These are phyloP conservation scores for Cydia fagiglandana DNA, from an alignment of 1,140 invertebrate species.

Conservation along the genomic window DNA sequence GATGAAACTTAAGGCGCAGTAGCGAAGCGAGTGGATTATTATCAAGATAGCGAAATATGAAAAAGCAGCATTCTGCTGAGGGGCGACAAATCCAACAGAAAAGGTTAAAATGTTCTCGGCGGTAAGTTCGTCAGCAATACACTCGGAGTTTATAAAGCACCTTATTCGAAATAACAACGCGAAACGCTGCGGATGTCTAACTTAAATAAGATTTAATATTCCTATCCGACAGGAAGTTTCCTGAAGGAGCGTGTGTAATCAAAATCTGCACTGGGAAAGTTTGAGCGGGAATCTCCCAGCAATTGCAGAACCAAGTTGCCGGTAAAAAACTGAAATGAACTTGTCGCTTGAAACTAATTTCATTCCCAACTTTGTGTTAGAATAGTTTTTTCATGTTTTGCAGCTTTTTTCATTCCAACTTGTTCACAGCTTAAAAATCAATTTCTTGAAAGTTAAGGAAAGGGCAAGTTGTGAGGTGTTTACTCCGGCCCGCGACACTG, in stretches of 20 bases:
- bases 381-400: conserved; percentile 70
- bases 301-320: conserved; percentile 65
- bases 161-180: conserved; percentile 73
- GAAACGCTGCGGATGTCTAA: conserved; percentile 70
- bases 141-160: conserved; percentile 66
- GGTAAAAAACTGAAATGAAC: conserved; percentile 76
- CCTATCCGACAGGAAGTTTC: conserved; percentile 71
- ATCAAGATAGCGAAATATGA: conserved; percentile 43
- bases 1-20: conserved; percentile 42
- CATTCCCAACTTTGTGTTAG: conserved; percentile 73
- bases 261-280: conserved; percentile 75
- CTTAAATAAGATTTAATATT: conserved; percentile 79
- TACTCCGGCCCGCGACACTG: conserved; percentile 51
- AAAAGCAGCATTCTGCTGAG: conserved; percentile 47
- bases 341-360: conserved; percentile 78
- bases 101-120: conserved; percentile 55
- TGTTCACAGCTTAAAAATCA: conserved; percentile 74
- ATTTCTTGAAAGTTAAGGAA: conserved; percentile 64
- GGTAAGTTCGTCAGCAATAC: conserved; percentile 47
- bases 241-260: conserved; percentile 76
- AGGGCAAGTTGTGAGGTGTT: conserved; percentile 67
- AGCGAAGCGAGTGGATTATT: conserved; percentile 40
- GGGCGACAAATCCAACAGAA: conserved; percentile 41
- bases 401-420: conserved; percentile 58
- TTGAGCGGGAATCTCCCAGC: conserved; percentile 69